Conservation (phyloP, 2,113 vertebrate genomes). For the Sciurus niger region DNA sequence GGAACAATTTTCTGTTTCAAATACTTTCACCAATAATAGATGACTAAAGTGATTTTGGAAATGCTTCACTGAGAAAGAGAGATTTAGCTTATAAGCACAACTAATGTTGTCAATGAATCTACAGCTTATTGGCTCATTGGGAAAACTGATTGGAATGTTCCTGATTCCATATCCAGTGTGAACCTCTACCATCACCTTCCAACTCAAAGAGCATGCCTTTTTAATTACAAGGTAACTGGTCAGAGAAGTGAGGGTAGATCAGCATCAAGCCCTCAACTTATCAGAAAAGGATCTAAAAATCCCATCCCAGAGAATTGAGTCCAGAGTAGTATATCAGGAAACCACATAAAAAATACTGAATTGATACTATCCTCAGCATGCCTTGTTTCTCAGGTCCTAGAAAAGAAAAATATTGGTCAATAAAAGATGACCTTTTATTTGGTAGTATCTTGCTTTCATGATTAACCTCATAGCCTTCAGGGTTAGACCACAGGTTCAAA, state of each 20-base stretch:
- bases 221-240: not conserved
- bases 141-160: not conserved
- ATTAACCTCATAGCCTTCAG: not conserved
- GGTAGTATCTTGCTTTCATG: not conserved
- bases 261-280: not conserved
- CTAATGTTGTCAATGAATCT: not conserved
- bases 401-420: not conserved
- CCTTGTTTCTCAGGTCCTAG: not conserved
- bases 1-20: slow-evolving; percentile 25
- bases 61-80: slow-evolving; percentile 39
- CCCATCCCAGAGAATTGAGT: not conserved
- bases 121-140: not conserved
- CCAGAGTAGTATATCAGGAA: not conserved
- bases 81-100: not conserved
- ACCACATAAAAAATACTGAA: not conserved
- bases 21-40: not conserved
- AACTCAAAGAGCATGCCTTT: not conserved
- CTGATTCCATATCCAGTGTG: not conserved
- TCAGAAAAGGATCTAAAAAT: not conserved
- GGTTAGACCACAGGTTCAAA: not conserved
- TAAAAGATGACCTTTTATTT: not conserved
- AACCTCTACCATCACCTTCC: not conserved
- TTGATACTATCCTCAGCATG: not conserved
- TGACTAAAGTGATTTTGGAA: slow-evolving; percentile 48
- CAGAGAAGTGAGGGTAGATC: not conserved